Conservation (phyloP, 2,797 vertebrate genomes). For the Danio tinwini region DNA sequence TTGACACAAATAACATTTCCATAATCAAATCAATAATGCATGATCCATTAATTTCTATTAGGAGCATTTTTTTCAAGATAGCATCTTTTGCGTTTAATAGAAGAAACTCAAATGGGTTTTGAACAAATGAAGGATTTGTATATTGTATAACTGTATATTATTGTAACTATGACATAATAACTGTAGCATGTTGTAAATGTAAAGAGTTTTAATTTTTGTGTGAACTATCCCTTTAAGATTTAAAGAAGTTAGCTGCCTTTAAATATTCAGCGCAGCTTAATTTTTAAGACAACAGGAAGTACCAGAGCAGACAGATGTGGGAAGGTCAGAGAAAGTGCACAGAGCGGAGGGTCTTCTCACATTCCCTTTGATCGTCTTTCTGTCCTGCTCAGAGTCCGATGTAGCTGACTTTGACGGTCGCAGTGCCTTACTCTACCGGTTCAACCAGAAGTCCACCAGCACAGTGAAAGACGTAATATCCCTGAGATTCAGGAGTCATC, state of each 20-base stretch:
- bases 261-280: constrained; percentile 11
- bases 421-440: constrained; percentile 91
- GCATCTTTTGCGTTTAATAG: too few species aligned
- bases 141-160: too few species aligned
- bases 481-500: constrained; percentile 92
- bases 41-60: not conserved
- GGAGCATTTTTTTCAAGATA: too few species aligned
- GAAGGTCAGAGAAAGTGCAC: constrained; percentile 42
- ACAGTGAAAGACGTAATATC: constrained; percentile 88
- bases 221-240: not conserved
- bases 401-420: constrained; percentile 91
- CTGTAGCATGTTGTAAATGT: too few species aligned
- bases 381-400: constrained; percentile 82
- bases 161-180: too few species aligned
- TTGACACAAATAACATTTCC: not conserved
- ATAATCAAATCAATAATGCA: not conserved
- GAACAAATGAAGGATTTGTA: too few species aligned
- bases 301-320: not conserved
- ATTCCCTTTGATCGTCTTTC: constrained; percentile 21
- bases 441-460: constrained; percentile 87
- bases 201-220: too few species aligned
- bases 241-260: constrained; percentile 4
- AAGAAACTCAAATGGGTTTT: too few species aligned
- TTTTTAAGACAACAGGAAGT: constrained; percentile 44
- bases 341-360: not conserved